Percentiles rank a stretch among this genome's conserved stretches.
Conservation (phyloP, 2,888 invertebrate genomes). For the Cylloceria caligata region DNA sequence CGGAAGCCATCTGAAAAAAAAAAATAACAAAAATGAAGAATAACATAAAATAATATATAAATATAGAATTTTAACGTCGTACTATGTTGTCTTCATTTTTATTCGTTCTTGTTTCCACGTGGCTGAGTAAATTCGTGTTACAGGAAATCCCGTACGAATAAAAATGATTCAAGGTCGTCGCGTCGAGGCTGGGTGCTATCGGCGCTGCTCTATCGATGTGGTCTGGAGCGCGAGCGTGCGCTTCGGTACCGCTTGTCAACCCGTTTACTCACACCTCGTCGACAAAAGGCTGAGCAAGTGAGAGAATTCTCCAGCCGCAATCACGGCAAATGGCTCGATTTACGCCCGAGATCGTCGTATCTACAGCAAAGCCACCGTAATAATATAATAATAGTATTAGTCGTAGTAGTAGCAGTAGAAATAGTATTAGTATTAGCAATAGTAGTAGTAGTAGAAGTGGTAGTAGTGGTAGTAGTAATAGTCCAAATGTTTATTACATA, state of each 20-base stretch:
- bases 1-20: constrained; percentile 81
- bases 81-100: neutral
- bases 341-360: constrained; percentile 39
- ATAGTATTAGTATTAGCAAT: no score
- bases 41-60: neutral
- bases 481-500: no score
- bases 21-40: constrained; percentile 4
- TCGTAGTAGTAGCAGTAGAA: neutral
- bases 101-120: neutral
- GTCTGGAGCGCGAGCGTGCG: constrained; percentile 32
- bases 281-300: constrained; percentile 12
- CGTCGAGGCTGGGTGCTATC: constrained; percentile 9
- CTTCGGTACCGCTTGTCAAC: constrained; percentile 28
- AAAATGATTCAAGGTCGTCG: constrained; percentile 46
- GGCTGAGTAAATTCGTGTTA: neutral
- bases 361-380: constrained; percentile 16
- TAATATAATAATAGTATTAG: neutral
- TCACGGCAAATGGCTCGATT: constrained; percentile 54
- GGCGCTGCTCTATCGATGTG: neutral
- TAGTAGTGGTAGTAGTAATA: no score
- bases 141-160: constrained; percentile 22
- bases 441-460: no score
- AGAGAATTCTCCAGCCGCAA: constrained; percentile 30
- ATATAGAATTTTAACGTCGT: neutral
- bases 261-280: constrained; percentile 15